phyloP scores from a whole-genome alignment of 2,888 invertebrate species.

The Lasioglossum vierecki region DNA sequence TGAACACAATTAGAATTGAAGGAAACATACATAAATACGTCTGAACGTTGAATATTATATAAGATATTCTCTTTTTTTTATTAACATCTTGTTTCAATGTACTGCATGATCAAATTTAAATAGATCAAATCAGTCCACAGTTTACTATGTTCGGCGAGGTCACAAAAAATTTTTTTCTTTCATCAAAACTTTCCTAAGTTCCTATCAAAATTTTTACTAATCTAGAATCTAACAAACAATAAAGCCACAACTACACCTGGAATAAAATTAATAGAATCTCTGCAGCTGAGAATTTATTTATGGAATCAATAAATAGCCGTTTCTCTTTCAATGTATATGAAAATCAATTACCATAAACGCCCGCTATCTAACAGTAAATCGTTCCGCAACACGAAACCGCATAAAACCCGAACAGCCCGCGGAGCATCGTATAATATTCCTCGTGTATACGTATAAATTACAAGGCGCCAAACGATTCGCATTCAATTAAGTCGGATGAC shows the following conservation, averaged over 20 bases:
- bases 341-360: neutral
- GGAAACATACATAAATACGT: no score
- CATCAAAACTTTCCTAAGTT: no score
- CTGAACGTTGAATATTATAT: no score
- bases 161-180: no score
- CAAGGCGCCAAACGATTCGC: neutral
- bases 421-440: neutral
- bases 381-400: neutral
- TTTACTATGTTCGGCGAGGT: no score
- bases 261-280: neutral
- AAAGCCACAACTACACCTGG: no score
- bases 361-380: neutral
- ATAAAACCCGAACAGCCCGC: neutral
- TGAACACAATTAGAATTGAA: no score
- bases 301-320: neutral
- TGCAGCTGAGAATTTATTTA: neutral
- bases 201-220: neutral
- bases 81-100: no score
- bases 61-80: no score
- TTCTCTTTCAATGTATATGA: neutral
- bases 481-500: neutral
- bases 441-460: neutral
- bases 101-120: no score
- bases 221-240: neutral
- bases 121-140: no score